phyloP scores from a whole-genome alignment of 2,797 vertebrate genomes.

The Galago senegalensis region DNA sequence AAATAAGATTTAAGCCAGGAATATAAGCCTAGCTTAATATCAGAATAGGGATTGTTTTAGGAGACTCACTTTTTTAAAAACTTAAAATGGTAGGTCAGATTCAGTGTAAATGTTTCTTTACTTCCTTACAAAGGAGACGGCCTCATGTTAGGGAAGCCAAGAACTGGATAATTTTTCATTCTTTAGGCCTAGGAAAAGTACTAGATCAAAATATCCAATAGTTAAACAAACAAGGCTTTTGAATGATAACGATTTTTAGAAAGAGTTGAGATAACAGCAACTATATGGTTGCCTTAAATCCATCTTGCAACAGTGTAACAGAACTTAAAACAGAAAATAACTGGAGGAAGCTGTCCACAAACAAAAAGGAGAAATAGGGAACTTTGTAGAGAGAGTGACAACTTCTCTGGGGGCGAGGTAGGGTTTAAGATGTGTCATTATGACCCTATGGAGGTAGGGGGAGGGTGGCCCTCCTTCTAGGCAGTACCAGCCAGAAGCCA shows the following conservation, averaged over 20 bases:
- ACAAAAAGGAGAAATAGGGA: not conserved
- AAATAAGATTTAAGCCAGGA: not conserved
- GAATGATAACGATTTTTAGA: not conserved
- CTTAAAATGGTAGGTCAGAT: not conserved
- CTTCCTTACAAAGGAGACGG: not conserved
- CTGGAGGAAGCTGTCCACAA: not conserved
- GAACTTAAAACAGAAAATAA: not conserved
- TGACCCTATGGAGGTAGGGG: too few relatives aligned
- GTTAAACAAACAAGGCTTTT: not conserved
- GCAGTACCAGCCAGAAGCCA: not conserved
- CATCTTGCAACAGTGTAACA: not conserved
- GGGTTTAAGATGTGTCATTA: too few relatives aligned
- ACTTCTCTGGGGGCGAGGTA: too few relatives aligned
- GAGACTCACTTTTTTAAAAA: not conserved
- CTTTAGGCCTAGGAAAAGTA: not conserved
- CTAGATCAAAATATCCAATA: constrained; percentile 34
- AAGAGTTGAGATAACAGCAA: not conserved
- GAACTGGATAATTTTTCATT: not conserved
- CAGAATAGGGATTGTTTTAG: not conserved
- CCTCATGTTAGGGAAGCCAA: not conserved
- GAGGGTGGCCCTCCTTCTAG: too few relatives aligned
- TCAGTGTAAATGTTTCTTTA: not conserved
- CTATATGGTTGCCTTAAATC: not conserved
- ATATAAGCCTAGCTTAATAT: not conserved
- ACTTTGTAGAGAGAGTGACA: not conserved